Percentiles rank a stretch among this genome's conserved stretches.
phyloP scores from a whole-genome alignment of 2,797 vertebrate genomes.

The Carapus acus region DNA sequence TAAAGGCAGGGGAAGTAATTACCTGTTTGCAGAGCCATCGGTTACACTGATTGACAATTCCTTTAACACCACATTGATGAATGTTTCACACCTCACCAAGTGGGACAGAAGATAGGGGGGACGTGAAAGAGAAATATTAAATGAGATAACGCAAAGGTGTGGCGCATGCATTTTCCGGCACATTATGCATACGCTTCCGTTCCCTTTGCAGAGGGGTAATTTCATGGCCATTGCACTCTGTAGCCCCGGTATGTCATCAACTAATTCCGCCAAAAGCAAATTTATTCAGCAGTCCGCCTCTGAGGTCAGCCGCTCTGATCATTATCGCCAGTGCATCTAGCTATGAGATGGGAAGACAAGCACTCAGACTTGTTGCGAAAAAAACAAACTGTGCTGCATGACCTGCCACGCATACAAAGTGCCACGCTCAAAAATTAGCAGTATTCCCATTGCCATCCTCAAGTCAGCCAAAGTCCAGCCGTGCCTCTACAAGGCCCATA shows the following conservation, averaged over 20 bases:
- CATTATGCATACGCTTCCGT: conserved; percentile 14
- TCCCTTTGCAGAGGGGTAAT: conserved; percentile 38
- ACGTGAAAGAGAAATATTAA: conserved; percentile 18
- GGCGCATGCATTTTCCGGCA: conserved; percentile 20
- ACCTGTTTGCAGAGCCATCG: conserved; percentile 44
- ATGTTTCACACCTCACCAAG: conserved; percentile 46
- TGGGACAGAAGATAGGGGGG: conserved; percentile 28
- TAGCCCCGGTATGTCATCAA: conserved; percentile 47
- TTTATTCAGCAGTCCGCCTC: conserved; percentile 51
- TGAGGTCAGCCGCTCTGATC: conserved; percentile 48
- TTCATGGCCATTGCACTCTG: conserved; percentile 43
- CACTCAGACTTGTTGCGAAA: conserved; percentile 34
- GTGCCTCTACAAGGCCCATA: too few species aligned
- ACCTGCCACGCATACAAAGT: conserved; percentile 46
- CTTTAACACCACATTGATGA: conserved; percentile 41
- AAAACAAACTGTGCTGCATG: conserved; percentile 35
- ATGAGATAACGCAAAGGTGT: conserved; percentile 37
- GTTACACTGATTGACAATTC: conserved; percentile 43
- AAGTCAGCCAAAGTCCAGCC: conserved; percentile 45
- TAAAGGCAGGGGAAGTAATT: conserved; percentile 28
- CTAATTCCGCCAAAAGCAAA: conserved; percentile 55
- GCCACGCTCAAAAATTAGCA: conserved; percentile 31
- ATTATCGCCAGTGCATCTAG: conserved; percentile 44
- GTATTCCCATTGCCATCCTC: conserved; percentile 52
- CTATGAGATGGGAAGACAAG: conserved; percentile 42